Evolutionary conservation across 2,113 vertebrate genomes (phyloP), one percentile per base, ranked within the genome.

Genomic region (Cyphomyrus discorhynchus): DNA sequence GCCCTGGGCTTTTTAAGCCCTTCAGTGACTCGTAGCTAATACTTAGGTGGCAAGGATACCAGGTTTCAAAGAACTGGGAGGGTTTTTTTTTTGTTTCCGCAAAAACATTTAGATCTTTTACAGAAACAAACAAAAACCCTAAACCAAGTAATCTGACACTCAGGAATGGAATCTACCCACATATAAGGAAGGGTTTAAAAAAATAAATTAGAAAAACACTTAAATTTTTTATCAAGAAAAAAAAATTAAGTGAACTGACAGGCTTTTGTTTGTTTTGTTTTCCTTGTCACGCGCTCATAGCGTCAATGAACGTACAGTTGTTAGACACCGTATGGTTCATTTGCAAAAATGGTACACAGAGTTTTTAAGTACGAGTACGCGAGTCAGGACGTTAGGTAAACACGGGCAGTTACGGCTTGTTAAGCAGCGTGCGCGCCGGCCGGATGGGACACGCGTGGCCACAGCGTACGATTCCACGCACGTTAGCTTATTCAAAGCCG

Each of bases 1-100:
- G 93, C 92, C 94, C 95, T 95, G 95, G 95, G 94, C 94, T 97
- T 97, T 96, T 97, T 96, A 97, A 98, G 96, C 95, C 96, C 94
- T 92, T 94, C 91, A 15, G 95, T 97, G 96, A 96, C 96, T 97
- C 93, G 92, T 92, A 92, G 94, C 94, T 94, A 95, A 94, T 95
- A 94, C 92, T 94, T 86, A 89, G 45, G 85, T 89, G 89, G 88
- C 84, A 87, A 77, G 89, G 58, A 88, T 58, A 83, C 66, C n/a
- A 31, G 50, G 70, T 90, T 90, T 90, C 90, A 90, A 90, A 90
- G 85, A 87, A 62, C 90, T 88, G 13, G 56, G 56, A 45, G 66
- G 77, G 52, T 88, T 77, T 58, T 56, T 66, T 70, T 66, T 70
- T 52, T 90, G 50, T 70, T 82, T 82, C 77, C 66, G 49, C 70